Base-by-base conservation (phyloP, 2,113 vertebrate species). In the Bos indicus region DNA sequence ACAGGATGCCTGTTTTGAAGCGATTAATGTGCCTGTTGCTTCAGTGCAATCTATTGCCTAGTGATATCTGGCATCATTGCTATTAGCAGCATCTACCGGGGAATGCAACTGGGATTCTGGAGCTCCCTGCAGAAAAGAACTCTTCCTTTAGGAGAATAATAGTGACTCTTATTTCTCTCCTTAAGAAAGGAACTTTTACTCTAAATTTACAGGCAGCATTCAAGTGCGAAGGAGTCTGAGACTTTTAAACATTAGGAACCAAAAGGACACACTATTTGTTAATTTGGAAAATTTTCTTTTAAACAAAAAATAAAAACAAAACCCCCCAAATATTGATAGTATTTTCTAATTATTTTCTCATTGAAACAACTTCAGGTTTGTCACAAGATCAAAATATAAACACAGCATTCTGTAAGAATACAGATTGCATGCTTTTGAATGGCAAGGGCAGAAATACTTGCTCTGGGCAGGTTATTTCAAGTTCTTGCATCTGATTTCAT, bases 1-100 rank as follows among this genome's bases (percentile, higher is more conserved):
- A 62, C 84, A 57, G 83, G 71, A 94, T 33, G 97, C 86, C 88
- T 98, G 87, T 95, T 97, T 86, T 92, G 91, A 97, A 97, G 95
- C 90, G 95, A 97, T 97, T 97, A 97, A 90, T 25, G 92, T 67
- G 67, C 59, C 91, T 33, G n/a, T 81, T 23, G 90, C 78, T 83
- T 92, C 88, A 57, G 33, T 40, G 88, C 86, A 43, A 71, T 85
- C 94, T 95, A 40, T 21, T 91, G 96, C 90, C 91, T 95, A 54
- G 91, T 54, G 77, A 98, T 90, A 94, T 9, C 83, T 59, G 92
- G 86, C 80, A 92, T 43, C 83, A 67, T 51, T 40, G 23, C 85
- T 80, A 74, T 93, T 88, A 96, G 94, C 57, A 91, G 67, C 80
- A 84, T 11, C 90, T 67, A 67, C 43, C 36, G 26, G 95, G 96